Conservation (phyloP, 92 coral and sea anemone genomes). For the Paragorgia papillata region DNA sequence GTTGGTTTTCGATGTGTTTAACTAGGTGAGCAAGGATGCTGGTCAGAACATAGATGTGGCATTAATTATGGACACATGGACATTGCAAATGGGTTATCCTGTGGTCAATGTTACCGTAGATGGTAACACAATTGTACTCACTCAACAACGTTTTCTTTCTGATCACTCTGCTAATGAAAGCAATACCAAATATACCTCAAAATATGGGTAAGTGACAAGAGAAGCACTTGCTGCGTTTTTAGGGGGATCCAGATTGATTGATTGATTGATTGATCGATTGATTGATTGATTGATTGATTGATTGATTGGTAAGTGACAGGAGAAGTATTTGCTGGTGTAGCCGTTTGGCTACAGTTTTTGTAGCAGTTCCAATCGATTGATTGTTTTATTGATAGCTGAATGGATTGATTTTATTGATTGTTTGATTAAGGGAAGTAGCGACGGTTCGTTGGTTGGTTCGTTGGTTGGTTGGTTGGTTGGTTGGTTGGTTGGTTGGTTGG, state of each 20-base stretch:
- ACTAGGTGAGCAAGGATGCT: constrained; percentile 6
- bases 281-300: not conserved
- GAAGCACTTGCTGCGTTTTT: not conserved
- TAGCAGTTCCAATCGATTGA: no score
- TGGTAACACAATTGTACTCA: constrained; percentile 39
- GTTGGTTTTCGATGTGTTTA: no score
- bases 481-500: no score
- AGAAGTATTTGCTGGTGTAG: no score
- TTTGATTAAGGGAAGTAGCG: no score
- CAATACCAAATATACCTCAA: constrained; percentile 67
- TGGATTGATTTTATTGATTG: no score
- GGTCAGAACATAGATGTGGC: constrained; percentile 59
- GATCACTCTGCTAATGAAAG: constrained; percentile 68
- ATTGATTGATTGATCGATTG: not conserved
- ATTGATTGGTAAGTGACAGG: no score
- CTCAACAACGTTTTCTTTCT: constrained; percentile 78
- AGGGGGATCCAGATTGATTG: no score
- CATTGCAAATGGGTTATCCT: constrained; percentile 89
- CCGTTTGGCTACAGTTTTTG: no score
- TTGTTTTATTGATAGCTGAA: no score
- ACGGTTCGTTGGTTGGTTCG: no score
- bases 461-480: no score
- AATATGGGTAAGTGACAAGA: constrained; percentile 50
- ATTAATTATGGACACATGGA: constrained; percentile 89
- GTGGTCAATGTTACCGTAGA: constrained; percentile 52